Conservation (phyloP, 2,797 vertebrate genomes). For the Netta rufina region DNA sequence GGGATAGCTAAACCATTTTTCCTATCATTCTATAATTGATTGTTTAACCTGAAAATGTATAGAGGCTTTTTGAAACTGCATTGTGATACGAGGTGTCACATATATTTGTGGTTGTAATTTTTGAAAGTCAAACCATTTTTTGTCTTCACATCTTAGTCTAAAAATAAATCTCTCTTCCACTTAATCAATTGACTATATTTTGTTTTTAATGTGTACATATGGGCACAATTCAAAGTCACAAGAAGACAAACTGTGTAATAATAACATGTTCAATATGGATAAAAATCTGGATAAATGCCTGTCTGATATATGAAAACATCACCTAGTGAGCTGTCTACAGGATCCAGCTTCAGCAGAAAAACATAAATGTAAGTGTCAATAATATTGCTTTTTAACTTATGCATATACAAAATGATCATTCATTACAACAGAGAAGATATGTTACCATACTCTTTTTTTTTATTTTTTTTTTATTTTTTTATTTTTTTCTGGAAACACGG, state of each 20-base stretch:
- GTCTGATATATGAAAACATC: slow-evolving; percentile 1
- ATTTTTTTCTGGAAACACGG: not conserved
- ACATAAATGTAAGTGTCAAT: not conserved
- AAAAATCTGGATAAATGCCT: not conserved
- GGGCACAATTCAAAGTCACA: not conserved
- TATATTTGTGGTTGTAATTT: not conserved
- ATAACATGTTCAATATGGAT: not conserved
- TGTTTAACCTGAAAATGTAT: not conserved
- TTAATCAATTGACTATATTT: not conserved
- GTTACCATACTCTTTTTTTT: no score
- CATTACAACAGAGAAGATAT: not conserved
- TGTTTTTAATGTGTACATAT: not conserved
- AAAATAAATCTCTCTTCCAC: not conserved
- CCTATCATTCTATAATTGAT: not conserved
- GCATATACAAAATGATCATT: not conserved
- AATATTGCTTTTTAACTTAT: slow-evolving; percentile 16
- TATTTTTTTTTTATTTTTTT: no score
- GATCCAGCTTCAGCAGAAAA: slow-evolving; percentile 10
- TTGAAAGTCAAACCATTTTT: not conserved
- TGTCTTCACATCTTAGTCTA: not conserved
- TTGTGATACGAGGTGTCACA: fast-evolving
- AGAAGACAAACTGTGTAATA: not conserved
- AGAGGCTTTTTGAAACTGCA: not conserved
- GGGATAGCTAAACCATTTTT: not conserved
- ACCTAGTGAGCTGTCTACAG: not conserved